These are phyloP conservation scores for Pterocles burchelli DNA, from an alignment of 2,113 vertebrate species.

Conservation along the genomic window DNA sequence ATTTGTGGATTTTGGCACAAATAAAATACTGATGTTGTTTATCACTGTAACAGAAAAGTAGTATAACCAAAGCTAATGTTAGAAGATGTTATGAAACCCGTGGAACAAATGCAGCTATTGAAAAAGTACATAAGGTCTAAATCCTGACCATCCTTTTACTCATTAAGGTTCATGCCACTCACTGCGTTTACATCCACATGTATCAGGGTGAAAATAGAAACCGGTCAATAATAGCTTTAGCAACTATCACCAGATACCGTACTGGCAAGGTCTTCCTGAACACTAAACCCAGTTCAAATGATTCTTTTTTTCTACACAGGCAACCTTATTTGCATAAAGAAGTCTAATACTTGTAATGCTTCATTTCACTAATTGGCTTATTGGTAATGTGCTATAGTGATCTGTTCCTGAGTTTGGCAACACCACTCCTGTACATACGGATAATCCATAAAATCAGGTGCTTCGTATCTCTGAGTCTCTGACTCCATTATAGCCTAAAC, in stretches of 20 bases:
- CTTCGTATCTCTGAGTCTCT: neutral
- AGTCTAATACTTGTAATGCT: neutral
- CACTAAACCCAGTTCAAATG: neutral
- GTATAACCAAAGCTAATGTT: neutral
- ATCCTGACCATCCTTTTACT: neutral
- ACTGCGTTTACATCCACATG: neutral
- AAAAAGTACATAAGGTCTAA: neutral
- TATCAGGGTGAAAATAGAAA: neutral
- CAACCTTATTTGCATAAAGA: neutral
- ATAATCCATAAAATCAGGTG: neutral
- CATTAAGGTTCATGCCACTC: neutral
- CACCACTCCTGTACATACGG: neutral
- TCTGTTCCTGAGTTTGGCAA: neutral
- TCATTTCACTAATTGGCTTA: conserved; percentile 38
- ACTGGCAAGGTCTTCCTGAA: neutral
- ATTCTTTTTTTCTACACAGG: neutral
- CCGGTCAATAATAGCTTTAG: neutral
- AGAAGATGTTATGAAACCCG: neutral
- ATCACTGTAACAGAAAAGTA: neutral
- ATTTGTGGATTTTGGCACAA: neutral
- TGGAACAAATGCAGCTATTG: neutral
- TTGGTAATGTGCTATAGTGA: neutral
- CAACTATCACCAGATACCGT: neutral
- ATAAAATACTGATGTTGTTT: neutral
- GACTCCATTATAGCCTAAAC: neutral